Conservation (phyloP, 2,888 invertebrate genomes). For the Hypolimnas misippus region DNA sequence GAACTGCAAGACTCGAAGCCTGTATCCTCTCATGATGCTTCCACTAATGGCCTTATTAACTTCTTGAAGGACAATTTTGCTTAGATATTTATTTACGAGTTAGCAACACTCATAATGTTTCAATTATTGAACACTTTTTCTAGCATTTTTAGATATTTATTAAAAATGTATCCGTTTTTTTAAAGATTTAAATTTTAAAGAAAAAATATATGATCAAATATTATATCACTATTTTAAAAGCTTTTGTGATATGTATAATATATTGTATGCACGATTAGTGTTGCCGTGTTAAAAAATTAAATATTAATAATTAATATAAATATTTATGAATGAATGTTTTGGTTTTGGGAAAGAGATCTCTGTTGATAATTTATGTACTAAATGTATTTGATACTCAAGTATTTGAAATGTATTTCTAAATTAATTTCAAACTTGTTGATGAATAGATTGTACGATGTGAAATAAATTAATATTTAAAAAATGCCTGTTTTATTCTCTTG, state of each 20-base stretch:
- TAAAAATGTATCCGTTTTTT: background rate
- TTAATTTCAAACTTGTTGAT: constrained; percentile 14
- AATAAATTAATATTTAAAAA: constrained; percentile 16
- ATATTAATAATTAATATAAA: background rate
- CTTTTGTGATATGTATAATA: background rate
- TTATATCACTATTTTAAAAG: background rate
- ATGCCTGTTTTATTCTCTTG: background rate
- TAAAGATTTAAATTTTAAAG: background rate
- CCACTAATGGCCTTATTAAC: constrained; percentile 98
- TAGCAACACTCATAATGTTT: constrained; percentile 12
- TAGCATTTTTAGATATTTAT: constrained; percentile 1
- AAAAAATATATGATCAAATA: constrained; percentile 1
- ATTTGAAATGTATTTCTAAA: constrained; percentile 17
- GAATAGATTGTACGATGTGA: constrained; percentile 13
- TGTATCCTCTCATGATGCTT: constrained; percentile 93
- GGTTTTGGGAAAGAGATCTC: constrained; percentile 9
- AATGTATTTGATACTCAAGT: constrained; percentile 17
- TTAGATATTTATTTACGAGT: constrained; percentile 39
- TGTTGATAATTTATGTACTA: background rate
- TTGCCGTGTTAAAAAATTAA: background rate
- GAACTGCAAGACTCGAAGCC: constrained; percentile 89
- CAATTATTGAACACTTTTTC: no score
- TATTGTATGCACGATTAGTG: background rate
- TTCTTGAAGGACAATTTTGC: constrained; percentile 90
- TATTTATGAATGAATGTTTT: background rate